Percentiles rank a stretch among this genome's conserved stretches.
phyloP scores from a whole-genome alignment of 1,140 invertebrate species.

The Achatina immaculata region DNA sequence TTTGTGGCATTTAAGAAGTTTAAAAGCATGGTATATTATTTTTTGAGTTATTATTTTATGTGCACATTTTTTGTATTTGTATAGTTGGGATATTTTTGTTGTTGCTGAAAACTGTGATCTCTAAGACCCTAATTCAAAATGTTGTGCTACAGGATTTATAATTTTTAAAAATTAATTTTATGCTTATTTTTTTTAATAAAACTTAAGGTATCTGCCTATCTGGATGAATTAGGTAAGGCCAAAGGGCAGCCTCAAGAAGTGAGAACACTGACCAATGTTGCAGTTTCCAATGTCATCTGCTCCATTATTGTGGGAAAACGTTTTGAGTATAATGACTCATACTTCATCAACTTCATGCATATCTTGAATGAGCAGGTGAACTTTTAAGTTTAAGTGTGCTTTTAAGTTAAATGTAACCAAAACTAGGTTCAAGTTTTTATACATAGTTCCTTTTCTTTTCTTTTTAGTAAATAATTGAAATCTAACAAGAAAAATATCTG shows the following conservation, averaged over 20 bases:
- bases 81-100: background rate
- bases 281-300: slow-evolving; percentile 90
- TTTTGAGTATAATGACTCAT: slow-evolving; percentile 70
- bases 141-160: too few species aligned
- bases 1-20: too few species aligned
- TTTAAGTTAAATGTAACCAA: background rate
- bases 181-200: too few species aligned
- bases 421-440: background rate
- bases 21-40: too few species aligned
- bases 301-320: slow-evolving; percentile 90
- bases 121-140: too few species aligned
- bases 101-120: background rate
- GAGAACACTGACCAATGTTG: background rate
- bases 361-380: slow-evolving; percentile 14
- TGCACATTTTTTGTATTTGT: background rate
- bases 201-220: background rate
- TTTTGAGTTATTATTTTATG: background rate
- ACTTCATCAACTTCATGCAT: background rate
- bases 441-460: too few species aligned
- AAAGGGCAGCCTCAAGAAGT: slow-evolving; percentile 33
- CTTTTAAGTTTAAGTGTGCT: background rate
- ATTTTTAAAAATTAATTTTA: too few species aligned
- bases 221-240: slow-evolving; percentile 20
- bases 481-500: too few species aligned
- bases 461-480: too few species aligned